phyloP scores from a whole-genome alignment of 1,140 invertebrate genomes.

The Aleiodes sp. region DNA sequence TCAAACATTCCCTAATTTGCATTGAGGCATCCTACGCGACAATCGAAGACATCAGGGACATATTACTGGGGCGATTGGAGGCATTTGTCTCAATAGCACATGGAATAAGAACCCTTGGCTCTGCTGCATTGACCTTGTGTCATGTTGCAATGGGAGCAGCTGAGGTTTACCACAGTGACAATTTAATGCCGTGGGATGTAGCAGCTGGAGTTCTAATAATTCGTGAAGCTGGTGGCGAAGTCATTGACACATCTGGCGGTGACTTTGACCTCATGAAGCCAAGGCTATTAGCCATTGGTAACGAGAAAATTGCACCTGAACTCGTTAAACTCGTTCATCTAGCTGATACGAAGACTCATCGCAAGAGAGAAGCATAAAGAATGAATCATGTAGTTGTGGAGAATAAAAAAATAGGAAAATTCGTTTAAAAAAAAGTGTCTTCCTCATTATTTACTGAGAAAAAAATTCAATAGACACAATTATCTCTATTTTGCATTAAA shows the following conservation, averaged over 20 bases:
- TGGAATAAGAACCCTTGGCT: conserved; percentile 77
- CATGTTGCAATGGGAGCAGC: conserved; percentile 76
- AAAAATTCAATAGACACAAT: too few relatives aligned
- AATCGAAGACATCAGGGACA: conserved; percentile 52
- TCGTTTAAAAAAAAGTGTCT: background rate
- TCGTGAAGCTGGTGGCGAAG: conserved; percentile 78
- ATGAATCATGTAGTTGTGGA: background rate
- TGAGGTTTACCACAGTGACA: conserved; percentile 79
- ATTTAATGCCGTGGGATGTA: conserved; percentile 78
- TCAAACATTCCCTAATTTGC: conserved; percentile 52
- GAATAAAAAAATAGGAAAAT: too few relatives aligned
- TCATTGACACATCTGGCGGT: conserved; percentile 73
- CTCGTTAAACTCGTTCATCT: conserved; percentile 64
- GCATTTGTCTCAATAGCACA: conserved; percentile 57
- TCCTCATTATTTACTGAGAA: too few relatives aligned
- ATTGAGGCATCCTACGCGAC: conserved; percentile 57
- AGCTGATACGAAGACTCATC: conserved; percentile 55
- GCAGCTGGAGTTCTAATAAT: conserved; percentile 77
- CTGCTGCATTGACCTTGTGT: conserved; percentile 79
- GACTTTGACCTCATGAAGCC: conserved; percentile 75
- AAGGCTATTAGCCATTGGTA: conserved; percentile 71
- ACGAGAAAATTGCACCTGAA: conserved; percentile 68
- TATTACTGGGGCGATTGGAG: conserved; percentile 53
- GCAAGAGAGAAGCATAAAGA: conserved; percentile 37
- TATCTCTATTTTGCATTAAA: too few relatives aligned